These are phyloP conservation scores for Syngnathus floridae DNA, from an alignment of 2,113 vertebrate species.

Conservation along the genomic window DNA sequence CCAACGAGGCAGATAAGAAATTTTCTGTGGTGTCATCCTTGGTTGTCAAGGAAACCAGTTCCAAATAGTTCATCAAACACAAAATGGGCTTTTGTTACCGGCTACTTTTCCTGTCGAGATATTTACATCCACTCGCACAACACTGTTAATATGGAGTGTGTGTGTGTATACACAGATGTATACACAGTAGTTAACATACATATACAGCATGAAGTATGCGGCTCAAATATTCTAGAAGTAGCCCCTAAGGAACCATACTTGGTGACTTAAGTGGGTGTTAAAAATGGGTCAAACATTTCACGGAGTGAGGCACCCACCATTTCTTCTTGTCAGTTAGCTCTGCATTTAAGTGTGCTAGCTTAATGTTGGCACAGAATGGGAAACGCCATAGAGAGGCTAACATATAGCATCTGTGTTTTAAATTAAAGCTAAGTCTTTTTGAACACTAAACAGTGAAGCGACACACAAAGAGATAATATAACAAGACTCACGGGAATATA, in stretches of 20 bases:
- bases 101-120: neutral
- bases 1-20: constrained; percentile 45
- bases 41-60: constrained; percentile 60
- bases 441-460: too few species aligned
- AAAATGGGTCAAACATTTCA: neutral
- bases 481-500: too few species aligned
- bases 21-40: constrained; percentile 40
- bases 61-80: neutral
- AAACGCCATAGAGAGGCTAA: too few species aligned
- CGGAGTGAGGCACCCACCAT: too few species aligned
- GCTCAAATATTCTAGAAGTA: neutral
- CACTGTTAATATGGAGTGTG: neutral
- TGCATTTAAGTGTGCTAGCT: too few species aligned
- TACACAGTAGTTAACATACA: neutral
- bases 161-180: neutral
- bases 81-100: neutral
- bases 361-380: too few species aligned
- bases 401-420: too few species aligned
- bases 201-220: neutral
- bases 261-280: neutral
- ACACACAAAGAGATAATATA: too few species aligned
- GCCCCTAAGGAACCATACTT: neutral
- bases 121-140: neutral
- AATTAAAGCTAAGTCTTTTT: too few species aligned
- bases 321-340: neutral